Evolutionary conservation across 2,797 vertebrate species (phyloP), one percentile per base, ranked within the genome.

Genomic region (Manis pentadactyla): DNA sequence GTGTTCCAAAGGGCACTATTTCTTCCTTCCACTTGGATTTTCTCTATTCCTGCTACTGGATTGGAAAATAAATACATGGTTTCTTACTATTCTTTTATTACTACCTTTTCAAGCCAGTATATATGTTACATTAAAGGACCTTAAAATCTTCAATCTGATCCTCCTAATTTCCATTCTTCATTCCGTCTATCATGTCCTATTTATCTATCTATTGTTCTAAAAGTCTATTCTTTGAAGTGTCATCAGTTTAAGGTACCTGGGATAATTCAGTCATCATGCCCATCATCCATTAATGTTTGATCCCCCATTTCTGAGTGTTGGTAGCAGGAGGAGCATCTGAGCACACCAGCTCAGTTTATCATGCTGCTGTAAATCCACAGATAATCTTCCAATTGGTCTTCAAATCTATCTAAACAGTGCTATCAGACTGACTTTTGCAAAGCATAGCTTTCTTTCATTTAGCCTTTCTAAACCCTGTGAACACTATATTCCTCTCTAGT

Each of bases 391-490:
- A 46, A 51, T 9, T 86, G 25, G 11, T 5, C 31, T 75, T 75
- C n/a, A n/a, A 37, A 23, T 90, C 53, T 31, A 49, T 71, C 75
- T 66, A 59, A 92, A 31, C 7, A 39, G n/a, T 14, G 31, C 42
- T 46, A 17, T 75, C 21, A 14, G 49, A 85, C 90, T 82, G 69
- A 55, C 61, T 91, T 90, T 90, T 92, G 27, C n/a, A 75, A 94
- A 87, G 7, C 34, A 55, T 34, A 46, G 57, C 74, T 53, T 39
- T 46, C 64, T 94, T 86, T 79, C 27, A 21, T 66, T 71, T 18
- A n/a, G 19, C 1, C 79, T 87, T 17, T 77, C 75, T 79, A 18
- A 7, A 9, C 37, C 31, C 37, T 63, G 5, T 64, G 15, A 79
- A 57, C 46, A 17, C 3, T 68, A 18, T 7, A 23, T 17, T 71